These are phyloP conservation scores for Zenarchopterus dispar DNA, from an alignment of 2,797 vertebrate genomes.

Conservation along the genomic window DNA sequence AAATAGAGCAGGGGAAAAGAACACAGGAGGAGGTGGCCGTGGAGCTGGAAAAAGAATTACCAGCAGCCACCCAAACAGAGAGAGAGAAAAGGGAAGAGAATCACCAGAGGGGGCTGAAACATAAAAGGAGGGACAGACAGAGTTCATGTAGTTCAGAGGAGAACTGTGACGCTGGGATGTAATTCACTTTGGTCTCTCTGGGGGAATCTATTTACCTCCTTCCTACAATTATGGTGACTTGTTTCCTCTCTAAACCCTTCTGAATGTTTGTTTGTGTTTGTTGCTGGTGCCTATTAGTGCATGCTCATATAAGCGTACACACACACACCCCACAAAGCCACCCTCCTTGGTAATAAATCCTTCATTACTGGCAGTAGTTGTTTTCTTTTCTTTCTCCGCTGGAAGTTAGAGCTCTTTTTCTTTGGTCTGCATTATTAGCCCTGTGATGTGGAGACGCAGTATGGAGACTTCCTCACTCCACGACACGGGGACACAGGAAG, in stretches of 20 bases:
- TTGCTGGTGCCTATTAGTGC: constrained; percentile 14
- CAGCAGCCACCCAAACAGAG: constrained; percentile 12
- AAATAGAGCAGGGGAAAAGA: constrained; percentile 9
- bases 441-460: too few relatives aligned
- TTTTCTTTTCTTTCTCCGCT: too few relatives aligned
- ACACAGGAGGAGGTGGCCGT: constrained; percentile 8
- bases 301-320: constrained; percentile 13
- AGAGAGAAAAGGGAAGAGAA: constrained; percentile 7
- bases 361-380: too few relatives aligned
- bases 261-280: constrained; percentile 69
- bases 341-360: constrained; percentile 65
- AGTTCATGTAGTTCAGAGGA: constrained; percentile 49
- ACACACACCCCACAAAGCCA: constrained; percentile 33
- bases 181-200: constrained; percentile 53
- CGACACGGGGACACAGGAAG: too few relatives aligned
- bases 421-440: too few relatives aligned
- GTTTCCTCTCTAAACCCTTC: constrained; percentile 48
- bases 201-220: constrained; percentile 59
- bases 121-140: neutral
- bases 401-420: too few relatives aligned
- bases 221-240: constrained; percentile 68
- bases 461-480: too few relatives aligned
- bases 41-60: constrained; percentile 30
- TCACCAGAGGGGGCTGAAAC: neutral
- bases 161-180: constrained; percentile 50